These are phyloP conservation scores for Trichonephila clavipes DNA, from an alignment of 1,140 invertebrate species.

Conservation along the genomic window DNA sequence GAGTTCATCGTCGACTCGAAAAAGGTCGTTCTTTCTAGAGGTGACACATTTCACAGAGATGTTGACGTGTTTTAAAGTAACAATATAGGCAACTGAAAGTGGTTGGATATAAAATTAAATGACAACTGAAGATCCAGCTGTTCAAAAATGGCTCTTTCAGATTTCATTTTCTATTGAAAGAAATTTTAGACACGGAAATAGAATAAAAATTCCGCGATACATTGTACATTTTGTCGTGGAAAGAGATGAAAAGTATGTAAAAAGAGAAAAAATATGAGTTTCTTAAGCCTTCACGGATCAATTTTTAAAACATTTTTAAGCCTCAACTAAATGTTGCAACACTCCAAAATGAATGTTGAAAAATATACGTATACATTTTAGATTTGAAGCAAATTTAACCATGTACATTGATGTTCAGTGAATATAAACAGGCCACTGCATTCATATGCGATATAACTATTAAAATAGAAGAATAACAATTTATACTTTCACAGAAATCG, in stretches of 20 bases:
- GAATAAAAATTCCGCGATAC: slow-evolving; percentile 8
- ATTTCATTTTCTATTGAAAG: slow-evolving; percentile 35
- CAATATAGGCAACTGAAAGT: slow-evolving; percentile 61
- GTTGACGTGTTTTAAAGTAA: slow-evolving; percentile 72
- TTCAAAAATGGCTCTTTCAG: slow-evolving; percentile 58
- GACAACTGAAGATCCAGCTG: slow-evolving; percentile 68
- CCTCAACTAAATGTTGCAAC: background rate
- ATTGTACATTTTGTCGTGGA: background rate
- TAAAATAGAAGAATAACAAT: no score
- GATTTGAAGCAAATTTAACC: no score
- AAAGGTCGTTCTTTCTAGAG: slow-evolving; percentile 36
- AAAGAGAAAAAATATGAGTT: background rate
- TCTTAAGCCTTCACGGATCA: background rate
- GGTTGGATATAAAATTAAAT: slow-evolving; percentile 69
- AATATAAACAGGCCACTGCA: no score
- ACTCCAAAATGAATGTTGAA: no score
- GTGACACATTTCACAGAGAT: slow-evolving; percentile 54
- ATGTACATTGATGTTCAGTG: no score
- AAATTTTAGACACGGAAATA: background rate
- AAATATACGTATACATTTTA: no score
- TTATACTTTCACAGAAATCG: no score
- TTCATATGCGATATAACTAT: no score
- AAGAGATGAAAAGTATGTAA: background rate
- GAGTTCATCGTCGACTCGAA: slow-evolving; percentile 2
- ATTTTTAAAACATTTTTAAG: background rate